A percentile compares a stretch with the other conserved stretches of the same genome.
These are phyloP conservation scores for Sylvilagus floridanus DNA, from an alignment of 2,797 vertebrate species.

Conservation along the genomic window DNA sequence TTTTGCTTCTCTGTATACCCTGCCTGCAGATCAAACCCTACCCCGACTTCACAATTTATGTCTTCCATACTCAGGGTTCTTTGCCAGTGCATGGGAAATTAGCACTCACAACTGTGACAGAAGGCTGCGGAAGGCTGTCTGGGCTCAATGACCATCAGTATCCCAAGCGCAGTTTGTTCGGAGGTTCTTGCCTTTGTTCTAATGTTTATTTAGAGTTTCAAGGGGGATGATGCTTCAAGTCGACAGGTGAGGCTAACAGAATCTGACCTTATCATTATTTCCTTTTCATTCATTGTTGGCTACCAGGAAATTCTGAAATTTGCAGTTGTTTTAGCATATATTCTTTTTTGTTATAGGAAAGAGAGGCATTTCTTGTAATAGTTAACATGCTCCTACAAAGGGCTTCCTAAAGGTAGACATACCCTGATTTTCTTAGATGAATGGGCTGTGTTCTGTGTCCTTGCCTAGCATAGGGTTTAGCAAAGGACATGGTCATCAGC, in stretches of 20 bases:
- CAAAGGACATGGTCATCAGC: not conserved
- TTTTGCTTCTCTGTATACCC: not conserved
- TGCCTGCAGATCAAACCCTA: slow-evolving; percentile 5
- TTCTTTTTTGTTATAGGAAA: not conserved
- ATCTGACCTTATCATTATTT: not conserved
- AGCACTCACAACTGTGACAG: not conserved
- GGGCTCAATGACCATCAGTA: slow-evolving; percentile 14
- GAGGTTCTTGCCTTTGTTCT: not conserved
- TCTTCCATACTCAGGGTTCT: not conserved
- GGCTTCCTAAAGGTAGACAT: not conserved
- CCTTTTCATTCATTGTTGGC: not conserved
- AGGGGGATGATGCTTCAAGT: not conserved
- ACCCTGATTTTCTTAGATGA: not conserved
- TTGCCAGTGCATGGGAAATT: not conserved
- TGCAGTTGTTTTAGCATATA: not conserved
- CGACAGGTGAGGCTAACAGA: not conserved
- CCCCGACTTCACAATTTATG: not conserved
- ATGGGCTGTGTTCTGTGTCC: not conserved
- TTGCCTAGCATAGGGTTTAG: not conserved
- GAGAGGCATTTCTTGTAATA: not conserved
- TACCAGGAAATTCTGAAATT: not conserved
- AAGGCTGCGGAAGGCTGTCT: not conserved
- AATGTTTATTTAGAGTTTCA: slow-evolving; percentile 15
- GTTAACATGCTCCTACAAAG: slow-evolving; percentile 37
- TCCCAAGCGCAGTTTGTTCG: not conserved